phyloP scores from a whole-genome alignment of 2,888 invertebrate species.

The Polyommatus iphigenia region DNA sequence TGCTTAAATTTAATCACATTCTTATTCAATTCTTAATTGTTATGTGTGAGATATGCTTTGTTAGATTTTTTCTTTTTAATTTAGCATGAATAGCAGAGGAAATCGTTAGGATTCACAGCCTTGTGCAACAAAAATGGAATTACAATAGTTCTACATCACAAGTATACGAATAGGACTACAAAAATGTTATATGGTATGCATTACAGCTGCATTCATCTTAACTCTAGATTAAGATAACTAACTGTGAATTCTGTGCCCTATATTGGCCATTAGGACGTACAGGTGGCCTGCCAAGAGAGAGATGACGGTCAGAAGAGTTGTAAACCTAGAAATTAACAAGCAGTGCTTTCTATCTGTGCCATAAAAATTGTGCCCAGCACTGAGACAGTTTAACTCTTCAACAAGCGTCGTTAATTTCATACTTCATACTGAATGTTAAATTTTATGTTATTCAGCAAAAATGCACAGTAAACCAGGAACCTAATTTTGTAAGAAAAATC shows the following conservation, averaged over 20 bases:
- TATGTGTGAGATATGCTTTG: conserved; percentile 8
- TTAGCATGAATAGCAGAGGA: background rate
- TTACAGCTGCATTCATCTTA: no score
- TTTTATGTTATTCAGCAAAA: background rate
- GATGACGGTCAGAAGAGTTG: no score
- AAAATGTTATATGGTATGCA: no score
- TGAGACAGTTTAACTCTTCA: background rate
- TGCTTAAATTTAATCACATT: conserved; percentile 11
- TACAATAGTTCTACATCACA: background rate
- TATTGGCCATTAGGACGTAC: no score
- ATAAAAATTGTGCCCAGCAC: background rate
- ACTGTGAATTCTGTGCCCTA: background rate
- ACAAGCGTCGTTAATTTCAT: background rate
- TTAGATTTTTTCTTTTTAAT: background rate
- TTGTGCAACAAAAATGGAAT: background rate
- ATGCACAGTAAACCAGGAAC: background rate
- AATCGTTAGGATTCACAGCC: background rate
- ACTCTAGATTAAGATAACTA: no score
- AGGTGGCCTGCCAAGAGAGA: no score
- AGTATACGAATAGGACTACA: no score
- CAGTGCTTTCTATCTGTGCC: no score
- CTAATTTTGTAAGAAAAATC: background rate
- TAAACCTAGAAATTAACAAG: no score
- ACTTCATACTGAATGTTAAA: background rate
- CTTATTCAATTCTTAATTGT: conserved; percentile 3